phyloP scores from a whole-genome alignment of 2,888 invertebrate species.

The Aphodius sticticus region DNA sequence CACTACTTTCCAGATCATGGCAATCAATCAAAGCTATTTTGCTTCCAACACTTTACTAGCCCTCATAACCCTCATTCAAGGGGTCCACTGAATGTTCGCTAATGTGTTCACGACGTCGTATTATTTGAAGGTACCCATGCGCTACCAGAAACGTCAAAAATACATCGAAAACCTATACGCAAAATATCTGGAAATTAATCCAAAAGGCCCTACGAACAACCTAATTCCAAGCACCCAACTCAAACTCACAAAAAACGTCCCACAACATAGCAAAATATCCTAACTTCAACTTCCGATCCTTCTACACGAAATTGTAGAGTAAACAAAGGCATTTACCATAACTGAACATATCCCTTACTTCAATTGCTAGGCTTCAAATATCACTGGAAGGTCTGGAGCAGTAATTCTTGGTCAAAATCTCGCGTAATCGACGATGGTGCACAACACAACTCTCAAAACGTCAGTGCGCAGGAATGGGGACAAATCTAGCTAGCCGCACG shows the following conservation, averaged over 20 bases:
- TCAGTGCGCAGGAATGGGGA: not conserved
- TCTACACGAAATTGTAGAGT: not conserved
- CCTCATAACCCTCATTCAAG: not conserved
- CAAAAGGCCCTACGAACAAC: not conserved
- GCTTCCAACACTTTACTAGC: not conserved
- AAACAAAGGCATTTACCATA: not conserved
- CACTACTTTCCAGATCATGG: not conserved
- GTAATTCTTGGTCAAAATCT: not conserved
- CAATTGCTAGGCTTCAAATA: not conserved
- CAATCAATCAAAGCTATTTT: not conserved
- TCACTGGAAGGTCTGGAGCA: not conserved
- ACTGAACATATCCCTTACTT: not conserved
- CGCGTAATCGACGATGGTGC: not conserved
- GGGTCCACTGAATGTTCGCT: not conserved
- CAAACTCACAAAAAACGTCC: not conserved
- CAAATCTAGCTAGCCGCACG: not conserved
- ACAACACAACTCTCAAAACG: not conserved
- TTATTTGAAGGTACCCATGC: not conserved
- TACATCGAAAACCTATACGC: not conserved
- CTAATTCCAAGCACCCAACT: not conserved
- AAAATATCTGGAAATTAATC: not conserved
- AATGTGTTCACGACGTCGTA: not conserved
- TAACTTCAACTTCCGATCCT: not conserved
- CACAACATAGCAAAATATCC: not conserved
- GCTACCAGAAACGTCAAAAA: not conserved